Conservation (phyloP, 2,113 vertebrate species). For the Gallinago undulata region DNA sequence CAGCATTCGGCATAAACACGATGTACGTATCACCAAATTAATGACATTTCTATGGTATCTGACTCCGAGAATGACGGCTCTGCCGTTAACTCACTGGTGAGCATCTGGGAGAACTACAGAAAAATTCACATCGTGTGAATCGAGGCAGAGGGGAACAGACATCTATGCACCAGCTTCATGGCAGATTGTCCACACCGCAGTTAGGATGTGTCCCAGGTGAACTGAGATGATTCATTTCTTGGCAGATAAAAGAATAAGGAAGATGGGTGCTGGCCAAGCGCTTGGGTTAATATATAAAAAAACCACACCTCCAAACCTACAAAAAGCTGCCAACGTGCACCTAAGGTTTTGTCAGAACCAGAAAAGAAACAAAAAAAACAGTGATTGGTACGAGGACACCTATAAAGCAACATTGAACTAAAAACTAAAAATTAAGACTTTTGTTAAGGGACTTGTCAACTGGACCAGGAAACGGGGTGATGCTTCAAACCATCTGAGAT, state of each 20-base stretch:
- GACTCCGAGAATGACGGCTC: rapidly evolving
- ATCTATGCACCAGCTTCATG: neutral
- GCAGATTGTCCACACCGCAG: rapidly evolving
- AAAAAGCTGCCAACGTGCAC: neutral
- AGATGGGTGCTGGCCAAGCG: neutral
- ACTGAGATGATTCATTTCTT: neutral
- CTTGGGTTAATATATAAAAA: neutral
- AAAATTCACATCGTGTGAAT: neutral
- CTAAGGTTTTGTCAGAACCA: neutral
- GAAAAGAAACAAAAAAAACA: neutral
- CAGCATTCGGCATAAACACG: neutral
- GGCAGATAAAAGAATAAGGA: neutral
- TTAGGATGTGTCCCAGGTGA: neutral
- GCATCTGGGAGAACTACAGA: neutral
- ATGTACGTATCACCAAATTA: neutral
- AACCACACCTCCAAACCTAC: too few species aligned
- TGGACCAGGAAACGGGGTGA: neutral
- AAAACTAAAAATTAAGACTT: too few species aligned
- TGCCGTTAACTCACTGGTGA: neutral
- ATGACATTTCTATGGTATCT: neutral
- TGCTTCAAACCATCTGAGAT: neutral
- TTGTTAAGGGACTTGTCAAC: neutral
- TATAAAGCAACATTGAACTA: neutral
- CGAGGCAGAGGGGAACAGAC: neutral
- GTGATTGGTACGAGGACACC: neutral